phyloP scores from a whole-genome alignment of 2,797 vertebrate species.

The Scolopax rusticola region DNA sequence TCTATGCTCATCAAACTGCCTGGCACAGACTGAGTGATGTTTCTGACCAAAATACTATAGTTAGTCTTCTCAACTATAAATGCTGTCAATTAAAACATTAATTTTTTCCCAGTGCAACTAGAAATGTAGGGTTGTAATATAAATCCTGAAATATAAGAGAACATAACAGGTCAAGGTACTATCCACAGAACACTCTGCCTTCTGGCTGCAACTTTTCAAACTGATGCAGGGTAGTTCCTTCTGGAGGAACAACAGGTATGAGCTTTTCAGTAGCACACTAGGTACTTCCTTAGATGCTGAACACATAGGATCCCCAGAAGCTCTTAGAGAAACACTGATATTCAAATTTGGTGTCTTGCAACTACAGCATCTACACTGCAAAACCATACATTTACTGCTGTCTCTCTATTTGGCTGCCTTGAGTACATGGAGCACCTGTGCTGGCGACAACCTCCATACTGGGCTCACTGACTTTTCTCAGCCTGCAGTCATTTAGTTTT shows the following conservation, averaged over 20 bases:
- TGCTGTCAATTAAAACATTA: not conserved
- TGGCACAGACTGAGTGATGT: not conserved
- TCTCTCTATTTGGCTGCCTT: not conserved
- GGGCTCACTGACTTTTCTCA: not conserved
- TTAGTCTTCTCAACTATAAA: not conserved
- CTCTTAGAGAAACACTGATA: rapidly evolving
- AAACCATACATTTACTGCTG: not conserved
- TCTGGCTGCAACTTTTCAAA: not conserved
- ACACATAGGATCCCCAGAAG: not conserved
- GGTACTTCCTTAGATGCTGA: not conserved
- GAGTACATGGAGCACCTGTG: not conserved
- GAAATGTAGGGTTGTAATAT: not conserved
- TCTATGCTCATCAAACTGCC: conserved; percentile 1
- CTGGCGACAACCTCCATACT: not conserved
- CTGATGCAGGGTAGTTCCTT: not conserved
- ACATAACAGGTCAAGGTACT: not conserved
- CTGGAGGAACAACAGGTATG: not conserved
- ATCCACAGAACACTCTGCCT: not conserved
- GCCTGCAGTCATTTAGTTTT: not conserved
- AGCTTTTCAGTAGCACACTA: not conserved
- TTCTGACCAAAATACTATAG: not conserved
- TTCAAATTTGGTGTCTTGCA: not conserved
- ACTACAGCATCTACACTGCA: not conserved
- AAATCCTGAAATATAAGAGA: not conserved
- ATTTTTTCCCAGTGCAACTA: not conserved